phyloP scores from a whole-genome alignment of 2,797 vertebrate species.

The Glyptemys insculpta region DNA sequence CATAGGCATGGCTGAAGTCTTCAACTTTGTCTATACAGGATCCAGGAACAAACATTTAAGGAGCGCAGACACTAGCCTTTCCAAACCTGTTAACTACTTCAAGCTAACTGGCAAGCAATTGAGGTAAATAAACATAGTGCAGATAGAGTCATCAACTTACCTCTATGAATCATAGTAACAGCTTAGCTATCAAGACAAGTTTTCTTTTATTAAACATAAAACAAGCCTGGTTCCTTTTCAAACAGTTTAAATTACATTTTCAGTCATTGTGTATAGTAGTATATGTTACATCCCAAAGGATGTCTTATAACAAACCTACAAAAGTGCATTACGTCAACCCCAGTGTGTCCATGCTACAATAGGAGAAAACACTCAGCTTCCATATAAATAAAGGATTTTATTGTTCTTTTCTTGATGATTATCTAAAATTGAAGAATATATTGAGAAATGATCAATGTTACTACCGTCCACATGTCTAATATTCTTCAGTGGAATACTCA shows the following conservation, averaged over 20 bases:
- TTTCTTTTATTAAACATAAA: neutral
- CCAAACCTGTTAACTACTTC: neutral
- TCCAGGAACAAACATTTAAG: neutral
- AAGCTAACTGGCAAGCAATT: neutral
- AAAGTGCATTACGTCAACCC: neutral
- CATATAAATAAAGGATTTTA: neutral
- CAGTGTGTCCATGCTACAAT: neutral
- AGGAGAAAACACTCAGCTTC: neutral
- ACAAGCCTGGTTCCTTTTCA: neutral
- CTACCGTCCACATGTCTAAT: neutral
- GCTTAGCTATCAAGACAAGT: neutral
- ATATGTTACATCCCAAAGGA: no score
- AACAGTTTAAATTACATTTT: slow-evolving; percentile 1
- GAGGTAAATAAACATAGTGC: neutral
- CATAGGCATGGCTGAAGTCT: neutral
- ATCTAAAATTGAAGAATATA: neutral
- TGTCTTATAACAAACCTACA: neutral
- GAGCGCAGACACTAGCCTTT: neutral
- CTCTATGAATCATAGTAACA: neutral
- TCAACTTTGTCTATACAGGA: neutral
- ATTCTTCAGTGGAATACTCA: neutral
- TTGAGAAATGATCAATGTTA: neutral
- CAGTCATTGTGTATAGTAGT: neutral
- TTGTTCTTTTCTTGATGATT: neutral
- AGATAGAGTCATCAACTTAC: neutral